Base-by-base conservation (phyloP, 2,888 invertebrate genomes). In the Torymus texanus region DNA sequence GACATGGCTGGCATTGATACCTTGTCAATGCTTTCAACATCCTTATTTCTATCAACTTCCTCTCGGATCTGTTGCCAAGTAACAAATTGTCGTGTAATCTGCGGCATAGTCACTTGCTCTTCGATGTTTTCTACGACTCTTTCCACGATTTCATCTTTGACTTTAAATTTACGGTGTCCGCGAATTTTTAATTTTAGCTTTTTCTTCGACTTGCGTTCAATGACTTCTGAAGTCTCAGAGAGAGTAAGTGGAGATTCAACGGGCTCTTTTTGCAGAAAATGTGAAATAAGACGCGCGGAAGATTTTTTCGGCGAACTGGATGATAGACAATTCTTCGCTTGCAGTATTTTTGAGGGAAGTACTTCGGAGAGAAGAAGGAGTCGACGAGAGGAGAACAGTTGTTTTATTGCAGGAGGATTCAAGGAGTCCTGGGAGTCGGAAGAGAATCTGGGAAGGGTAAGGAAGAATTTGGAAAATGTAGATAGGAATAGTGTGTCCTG, bases 11-110 rank as follows among this genome's bases (percentile, higher is more conserved):
- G 78, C 56, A 75, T 75, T 16, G 77, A 77, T 12, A 71, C 71
- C 56, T 74, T 71, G 5, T 79, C 77, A 62, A 79, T 77, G 24
- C 58, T 63, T 2, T 73, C 63, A 12, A 53, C 14, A 1, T 59
- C 63, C 13, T 58, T 29, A 14, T 18, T 29, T 4, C 24, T 51
- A 4, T 18, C 8, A 12, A 21, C 66, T n/a, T 72, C 66, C 51
- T 76, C 77, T 2, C 62, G 80, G 18, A 88, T 86, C 80, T 84
- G 84, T 55, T 84, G 87, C 88, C 87, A 87, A 0, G 86, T 86
- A 1, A 84, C 80, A 1, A 85, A 77, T 41, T 41, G 41, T 41
- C 41, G 41, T 41, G 8, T 41, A 5, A 14, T 1, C 29, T 56
- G 13, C 51, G 53, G 55, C 53, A n/a, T 56, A 1, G 1, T 13